Conservation (phyloP, 2,113 vertebrate species). For the Helogale parvula region DNA sequence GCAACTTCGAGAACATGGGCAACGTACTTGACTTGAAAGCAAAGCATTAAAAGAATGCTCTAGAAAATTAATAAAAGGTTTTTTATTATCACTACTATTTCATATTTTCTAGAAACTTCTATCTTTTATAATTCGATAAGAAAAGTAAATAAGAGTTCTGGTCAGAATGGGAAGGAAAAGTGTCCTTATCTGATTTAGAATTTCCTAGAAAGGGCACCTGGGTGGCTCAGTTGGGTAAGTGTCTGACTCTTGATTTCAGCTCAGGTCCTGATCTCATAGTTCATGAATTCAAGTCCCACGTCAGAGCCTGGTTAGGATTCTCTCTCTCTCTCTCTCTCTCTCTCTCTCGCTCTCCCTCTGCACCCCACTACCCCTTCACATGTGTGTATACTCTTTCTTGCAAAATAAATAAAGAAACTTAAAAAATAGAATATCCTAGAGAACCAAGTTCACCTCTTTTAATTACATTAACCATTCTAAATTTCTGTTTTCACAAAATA, state of each 20-base stretch:
- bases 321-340: no score
- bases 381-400: no score
- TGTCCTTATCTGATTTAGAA: neutral
- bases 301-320: no score
- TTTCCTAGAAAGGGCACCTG: no score
- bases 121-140: neutral
- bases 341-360: no score
- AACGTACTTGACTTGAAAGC: neutral
- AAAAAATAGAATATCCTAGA: neutral
- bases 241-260: no score
- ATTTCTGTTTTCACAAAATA: neutral
- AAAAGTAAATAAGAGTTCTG: neutral
- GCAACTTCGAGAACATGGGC: neutral
- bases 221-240: no score
- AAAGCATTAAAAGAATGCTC: neutral
- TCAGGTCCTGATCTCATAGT: no score
- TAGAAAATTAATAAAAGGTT: neutral
- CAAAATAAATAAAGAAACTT: no score
- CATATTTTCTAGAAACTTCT: neutral
- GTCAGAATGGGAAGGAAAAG: neutral
- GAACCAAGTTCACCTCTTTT: neutral
- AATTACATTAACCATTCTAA: neutral
- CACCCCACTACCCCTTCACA: no score
- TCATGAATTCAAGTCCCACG: no score
- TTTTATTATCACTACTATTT: neutral